Conservation (phyloP, 2,113 vertebrate genomes). For the Carassius gibelio region DNA sequence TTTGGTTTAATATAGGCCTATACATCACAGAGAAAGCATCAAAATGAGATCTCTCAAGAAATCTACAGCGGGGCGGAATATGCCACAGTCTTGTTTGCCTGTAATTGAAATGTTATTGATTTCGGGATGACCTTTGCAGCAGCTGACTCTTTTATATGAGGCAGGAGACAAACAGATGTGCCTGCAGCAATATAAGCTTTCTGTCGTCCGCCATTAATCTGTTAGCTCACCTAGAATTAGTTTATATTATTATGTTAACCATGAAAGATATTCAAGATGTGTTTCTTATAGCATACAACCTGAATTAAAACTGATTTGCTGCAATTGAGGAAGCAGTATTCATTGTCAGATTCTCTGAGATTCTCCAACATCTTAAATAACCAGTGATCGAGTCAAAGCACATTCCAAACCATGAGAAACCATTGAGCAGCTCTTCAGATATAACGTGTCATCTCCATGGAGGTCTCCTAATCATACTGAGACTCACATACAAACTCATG, state of each 20-base stretch:
- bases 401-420: constrained; percentile 8
- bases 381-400: background rate
- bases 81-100: constrained; percentile 5
- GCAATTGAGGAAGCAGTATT: background rate
- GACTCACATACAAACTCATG: background rate
- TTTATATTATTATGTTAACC: background rate
- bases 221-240: background rate
- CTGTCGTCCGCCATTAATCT: background rate
- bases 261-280: background rate
- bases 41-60: constrained; percentile 24
- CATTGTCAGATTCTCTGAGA: background rate
- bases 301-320: background rate
- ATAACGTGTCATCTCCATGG: background rate
- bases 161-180: constrained; percentile 50
- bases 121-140: constrained; percentile 54
- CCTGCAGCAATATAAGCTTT: constrained; percentile 35
- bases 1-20: background rate
- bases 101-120: constrained; percentile 58
- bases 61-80: constrained; percentile 21
- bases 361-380: background rate
- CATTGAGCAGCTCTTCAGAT: background rate
- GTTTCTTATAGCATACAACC: background rate
- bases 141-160: constrained; percentile 53
- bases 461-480: background rate
- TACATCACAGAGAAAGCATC: background rate